Evolutionary conservation across 2,888 invertebrate species (phyloP), one percentile per base, ranked within the genome.

Genomic region (Tridacna crocea): DNA sequence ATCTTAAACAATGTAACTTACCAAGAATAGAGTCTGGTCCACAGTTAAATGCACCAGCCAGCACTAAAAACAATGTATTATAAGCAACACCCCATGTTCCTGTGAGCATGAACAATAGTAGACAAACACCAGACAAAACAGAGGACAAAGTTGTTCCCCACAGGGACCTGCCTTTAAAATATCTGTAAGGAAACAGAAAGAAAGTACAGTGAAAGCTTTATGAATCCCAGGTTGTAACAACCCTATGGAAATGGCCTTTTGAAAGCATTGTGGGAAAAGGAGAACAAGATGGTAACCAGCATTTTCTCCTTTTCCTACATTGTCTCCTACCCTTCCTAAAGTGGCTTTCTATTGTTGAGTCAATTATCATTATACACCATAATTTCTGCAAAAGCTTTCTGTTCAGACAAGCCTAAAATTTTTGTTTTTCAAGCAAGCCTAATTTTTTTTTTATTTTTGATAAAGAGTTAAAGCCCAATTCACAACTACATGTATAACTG

Each of bases 11-110:
- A n/a, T n/a, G 19, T 58, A 13, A 77, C 78, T 88, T 83, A 93
- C 93, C 93, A 24, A 95, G 90, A 36, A 95, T 91, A 15, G 94
- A 92, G 88, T 95, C 95, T 2, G 95, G 94, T 0, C 95, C 95
- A 87, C 95, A 95, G 86, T 95, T 95, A 75, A 94, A 94, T 17
- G 93, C 93, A 10, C 95, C 95, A 61, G 95, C 94, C 36, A 95
- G 74, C 26, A 94, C 89, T 91, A 95, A 92, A 80, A 94, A 94
- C 0, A 94, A 15, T 10, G 92, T 91, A 84, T 95, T 95, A 83
- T 94, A 92, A 4, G 91, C 61, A 11, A 93, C 83, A 36, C 95
- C 95, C 93, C 94, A 94, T 1, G 91, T 85, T 27, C 94, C 92
- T n/a, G 95, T 95, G 17, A 94, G 46, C 36, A 93, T 90, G 84